These are phyloP conservation scores for Mohoua ochrocephala DNA, from an alignment of 2,113 vertebrate species.

Conservation along the genomic window DNA sequence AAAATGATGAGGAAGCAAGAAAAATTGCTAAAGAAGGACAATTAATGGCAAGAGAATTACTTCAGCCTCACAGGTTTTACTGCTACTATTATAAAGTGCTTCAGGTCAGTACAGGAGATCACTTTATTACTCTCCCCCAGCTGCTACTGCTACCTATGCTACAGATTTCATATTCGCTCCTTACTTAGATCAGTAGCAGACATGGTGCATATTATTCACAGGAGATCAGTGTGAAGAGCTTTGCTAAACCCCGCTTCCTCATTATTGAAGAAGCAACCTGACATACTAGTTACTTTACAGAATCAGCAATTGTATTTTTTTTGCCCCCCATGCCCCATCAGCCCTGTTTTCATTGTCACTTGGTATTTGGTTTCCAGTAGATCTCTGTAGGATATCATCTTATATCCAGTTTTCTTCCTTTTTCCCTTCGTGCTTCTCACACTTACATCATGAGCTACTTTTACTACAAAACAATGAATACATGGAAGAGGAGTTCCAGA, in stretches of 20 bases:
- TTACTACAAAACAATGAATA: background rate
- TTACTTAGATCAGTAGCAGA: background rate
- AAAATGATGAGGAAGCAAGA: slow-evolving; percentile 79
- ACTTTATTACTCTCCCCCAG: background rate
- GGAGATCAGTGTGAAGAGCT: background rate
- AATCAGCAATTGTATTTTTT: background rate
- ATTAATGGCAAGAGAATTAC: slow-evolving; percentile 74
- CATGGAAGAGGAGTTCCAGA: background rate
- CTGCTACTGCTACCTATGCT: background rate
- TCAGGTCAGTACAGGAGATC: slow-evolving; percentile 41
- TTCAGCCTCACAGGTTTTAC: slow-evolving; percentile 86
- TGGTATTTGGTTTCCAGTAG: background rate
- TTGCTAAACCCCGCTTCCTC: background rate
- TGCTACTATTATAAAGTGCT: slow-evolving; percentile 89
- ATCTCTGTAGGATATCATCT: background rate
- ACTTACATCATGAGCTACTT: background rate
- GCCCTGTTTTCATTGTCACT: background rate
- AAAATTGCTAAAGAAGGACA: slow-evolving; percentile 83
- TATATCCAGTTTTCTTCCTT: background rate
- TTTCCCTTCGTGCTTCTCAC: background rate
- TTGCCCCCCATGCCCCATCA: background rate
- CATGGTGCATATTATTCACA: background rate
- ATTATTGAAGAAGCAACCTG: background rate
- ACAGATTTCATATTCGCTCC: background rate
- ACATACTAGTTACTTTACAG: background rate